phyloP scores from a whole-genome alignment of 2,113 vertebrate genomes.

The Takifugu flavidus region DNA sequence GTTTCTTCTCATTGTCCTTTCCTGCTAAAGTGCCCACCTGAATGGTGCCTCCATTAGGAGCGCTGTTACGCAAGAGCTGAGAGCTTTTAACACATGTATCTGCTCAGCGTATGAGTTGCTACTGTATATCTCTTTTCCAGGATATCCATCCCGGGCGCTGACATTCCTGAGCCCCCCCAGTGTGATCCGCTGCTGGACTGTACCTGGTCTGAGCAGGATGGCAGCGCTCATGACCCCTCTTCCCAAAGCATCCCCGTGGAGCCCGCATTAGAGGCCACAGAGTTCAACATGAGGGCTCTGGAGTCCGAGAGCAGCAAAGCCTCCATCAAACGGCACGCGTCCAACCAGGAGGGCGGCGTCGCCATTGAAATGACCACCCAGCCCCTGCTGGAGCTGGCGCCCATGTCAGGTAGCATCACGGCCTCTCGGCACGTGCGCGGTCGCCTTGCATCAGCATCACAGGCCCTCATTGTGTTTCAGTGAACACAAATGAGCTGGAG shows the following conservation, averaged over 20 bases:
- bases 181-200: slow-evolving; percentile 49
- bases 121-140: slow-evolving; percentile 15
- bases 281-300: slow-evolving; percentile 45
- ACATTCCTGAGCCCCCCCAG: slow-evolving; percentile 52
- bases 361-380: slow-evolving; percentile 72
- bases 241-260: slow-evolving; percentile 41
- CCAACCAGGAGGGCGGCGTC: slow-evolving; percentile 55
- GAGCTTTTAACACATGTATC: neutral
- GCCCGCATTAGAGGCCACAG: slow-evolving; percentile 50
- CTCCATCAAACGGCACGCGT: slow-evolving; percentile 62
- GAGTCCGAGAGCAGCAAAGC: slow-evolving; percentile 61
- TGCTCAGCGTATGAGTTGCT: too few species aligned
- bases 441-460: too few species aligned
- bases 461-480: slow-evolving; percentile 40
- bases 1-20: too few species aligned
- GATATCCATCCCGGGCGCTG: slow-evolving; percentile 8
- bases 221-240: slow-evolving; percentile 24
- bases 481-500: slow-evolving; percentile 75
- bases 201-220: slow-evolving; percentile 47
- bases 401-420: slow-evolving; percentile 70
- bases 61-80: neutral
- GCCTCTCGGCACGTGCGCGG: neutral
- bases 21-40: too few species aligned
- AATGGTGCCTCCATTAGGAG: too few species aligned
- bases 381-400: slow-evolving; percentile 72